Base-by-base conservation (phyloP, 2,113 vertebrate species). In the Amblyornis subalaris region DNA sequence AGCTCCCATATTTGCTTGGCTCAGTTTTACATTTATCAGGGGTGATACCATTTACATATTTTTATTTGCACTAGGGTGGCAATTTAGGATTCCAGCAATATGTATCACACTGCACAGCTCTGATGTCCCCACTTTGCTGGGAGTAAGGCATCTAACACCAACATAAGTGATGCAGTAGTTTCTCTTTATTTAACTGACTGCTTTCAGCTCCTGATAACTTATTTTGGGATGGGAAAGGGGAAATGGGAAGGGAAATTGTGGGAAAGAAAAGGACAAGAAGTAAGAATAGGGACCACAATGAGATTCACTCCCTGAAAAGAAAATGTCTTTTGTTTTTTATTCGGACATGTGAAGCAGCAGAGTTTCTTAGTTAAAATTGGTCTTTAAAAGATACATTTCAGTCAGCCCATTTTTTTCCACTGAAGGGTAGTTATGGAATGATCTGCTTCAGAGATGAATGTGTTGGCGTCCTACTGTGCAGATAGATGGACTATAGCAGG, bases 11-110 rank as follows among this genome's bases (percentile, higher is more conserved):
- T 69, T 97, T 93, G 61, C 88, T 77, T 95, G 79, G 88, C 80
- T 96, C 79, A 69, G 77, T 71, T 96, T 55, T 29, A 89, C 71
- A 93, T 65, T 97, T 77, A 91, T 90, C 69, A 16, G 14, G 44
- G 22, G 72, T 96, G 94, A 89, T 83, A 91, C 87, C 21, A 88
- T 93, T 96, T 95, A 94, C 83, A 94, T 93, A 67, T 84, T 81
- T 78, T 73, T 91, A 73, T 95, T 98, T 97, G 88, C 62, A 47
- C 91, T 95, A n/a, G 82, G 89, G 90, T 77, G 75, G 80, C 75
- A 87, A 76, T 94, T 75, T 53, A 73, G 62, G 50, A 85, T 85
- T 47, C 86, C 70, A 91, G 47, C 22, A 90, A 71, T 60, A 71
- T 14, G 36, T 31, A 79, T 71, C 21, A 7, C 65, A 79, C 36